phyloP scores from a whole-genome alignment of 2,113 vertebrate genomes.

The Odocoileus virginianus region DNA sequence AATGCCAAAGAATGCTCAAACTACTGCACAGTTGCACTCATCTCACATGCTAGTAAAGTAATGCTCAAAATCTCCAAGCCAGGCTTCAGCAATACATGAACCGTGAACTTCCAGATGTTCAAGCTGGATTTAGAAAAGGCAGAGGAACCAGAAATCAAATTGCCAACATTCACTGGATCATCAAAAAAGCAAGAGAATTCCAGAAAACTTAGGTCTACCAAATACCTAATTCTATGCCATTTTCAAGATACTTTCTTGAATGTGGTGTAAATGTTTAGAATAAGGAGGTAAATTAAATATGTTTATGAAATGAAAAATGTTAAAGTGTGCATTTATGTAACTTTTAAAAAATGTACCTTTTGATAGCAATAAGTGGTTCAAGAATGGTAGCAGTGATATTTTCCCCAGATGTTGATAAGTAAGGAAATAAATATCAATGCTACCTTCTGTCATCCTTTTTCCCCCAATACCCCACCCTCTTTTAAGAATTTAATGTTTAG shows the following conservation, averaged over 20 bases:
- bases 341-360: neutral
- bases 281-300: neutral
- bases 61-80: too few relatives aligned
- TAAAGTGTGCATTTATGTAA: neutral
- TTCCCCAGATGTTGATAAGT: neutral
- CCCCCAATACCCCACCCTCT: accelerated
- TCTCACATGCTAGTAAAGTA: too few relatives aligned
- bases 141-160: too few relatives aligned
- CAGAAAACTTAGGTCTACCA: neutral
- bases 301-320: neutral
- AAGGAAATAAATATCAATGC: neutral
- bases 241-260: neutral
- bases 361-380: neutral
- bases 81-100: too few relatives aligned
- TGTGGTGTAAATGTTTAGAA: neutral
- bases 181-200: too few relatives aligned
- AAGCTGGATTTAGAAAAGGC: too few relatives aligned
- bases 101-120: too few relatives aligned
- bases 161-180: too few relatives aligned
- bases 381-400: neutral
- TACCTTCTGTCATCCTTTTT: neutral
- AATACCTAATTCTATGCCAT: neutral
- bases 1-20: too few relatives aligned
- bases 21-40: too few relatives aligned
- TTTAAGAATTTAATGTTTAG: conserved; percentile 16